A percentile compares a stretch with the other conserved stretches of the same genome.
These are phyloP conservation scores for Myzus persicae DNA, from an alignment of 1,140 invertebrate genomes.

Conservation along the genomic window DNA sequence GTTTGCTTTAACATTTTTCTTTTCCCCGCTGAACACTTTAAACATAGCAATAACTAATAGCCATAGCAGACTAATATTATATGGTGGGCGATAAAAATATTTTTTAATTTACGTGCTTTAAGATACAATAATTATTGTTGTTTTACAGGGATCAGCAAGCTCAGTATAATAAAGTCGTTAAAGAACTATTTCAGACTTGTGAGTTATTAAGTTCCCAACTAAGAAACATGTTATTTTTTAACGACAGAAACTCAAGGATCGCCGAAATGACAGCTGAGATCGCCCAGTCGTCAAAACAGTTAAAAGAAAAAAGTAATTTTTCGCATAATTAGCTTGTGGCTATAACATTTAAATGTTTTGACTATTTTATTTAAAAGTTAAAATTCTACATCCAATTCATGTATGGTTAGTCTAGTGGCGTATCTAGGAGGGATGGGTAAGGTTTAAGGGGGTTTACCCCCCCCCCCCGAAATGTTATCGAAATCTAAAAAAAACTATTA, in stretches of 20 bases:
- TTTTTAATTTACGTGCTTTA: background rate
- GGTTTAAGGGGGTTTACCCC: no score
- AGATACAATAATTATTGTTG: background rate
- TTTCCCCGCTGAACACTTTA: background rate
- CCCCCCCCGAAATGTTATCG: no score
- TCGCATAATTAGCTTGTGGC: background rate
- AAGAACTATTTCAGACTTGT: background rate
- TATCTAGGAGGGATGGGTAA: no score
- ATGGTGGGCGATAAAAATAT: background rate
- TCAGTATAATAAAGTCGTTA: background rate
- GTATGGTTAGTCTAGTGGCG: no score
- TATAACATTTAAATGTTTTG: background rate
- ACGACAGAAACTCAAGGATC: background rate
- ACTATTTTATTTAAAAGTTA: background rate
- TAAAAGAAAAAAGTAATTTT: slow-evolving; percentile 36
- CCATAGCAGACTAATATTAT: background rate
- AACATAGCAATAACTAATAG: no score
- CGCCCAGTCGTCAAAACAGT: background rate
- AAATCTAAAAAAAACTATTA: no score
- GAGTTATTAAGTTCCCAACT: background rate
- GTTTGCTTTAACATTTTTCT: background rate
- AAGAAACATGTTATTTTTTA: background rate
- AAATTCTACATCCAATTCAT: background rate
- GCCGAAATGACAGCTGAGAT: background rate
- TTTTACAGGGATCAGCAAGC: background rate